Base-by-base conservation (phyloP, 1,140 invertebrate genomes). In the Galleria mellonella region DNA sequence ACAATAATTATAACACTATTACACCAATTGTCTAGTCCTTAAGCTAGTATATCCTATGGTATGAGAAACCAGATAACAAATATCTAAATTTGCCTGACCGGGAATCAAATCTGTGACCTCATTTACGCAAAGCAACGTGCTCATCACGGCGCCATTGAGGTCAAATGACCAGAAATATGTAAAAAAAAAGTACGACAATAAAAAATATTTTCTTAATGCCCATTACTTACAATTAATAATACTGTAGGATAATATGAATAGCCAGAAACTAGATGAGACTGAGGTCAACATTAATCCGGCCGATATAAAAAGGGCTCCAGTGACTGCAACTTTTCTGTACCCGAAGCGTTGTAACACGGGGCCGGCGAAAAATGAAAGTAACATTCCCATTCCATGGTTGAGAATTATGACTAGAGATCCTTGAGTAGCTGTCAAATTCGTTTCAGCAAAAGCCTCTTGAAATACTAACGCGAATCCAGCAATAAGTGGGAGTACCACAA, bases 311-410 rank as follows among this genome's bases (percentile, higher is more conserved):
- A 89, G 17, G 7, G 86, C 65, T 9, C 88, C 89, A 31, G 63
- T 15, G 4, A 89, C 72, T 1, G 89, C 88, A 1, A 89, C 77
- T 66, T 89, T 89, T 49, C 90, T 81, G 55, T 88, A 91, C 4
- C 89, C 84, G 53, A 86, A 90, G 15, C 59, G 82, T 10, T 77
- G 74, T 29, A 91, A 67, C 8, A 91, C 65, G 9, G 87, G 89
- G 0, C 89, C 90, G 50, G 88, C 89, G 43, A 89, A 84, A 30
- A 92, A 70, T 1, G 90, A 90, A n/a, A 91, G 55, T 6, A 89
- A 66, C 84, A 91, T 90, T 10, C 90, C 90, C 55, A 91, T 86
- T 1, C 88, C 88, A 68, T 89, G 86, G 62, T 91, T 91, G 2
- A 89, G 61, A 47, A 88, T 90, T 27, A 91, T 87, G 9, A 92